Evolutionary conservation across 2,113 vertebrate genomes (phyloP), one percentile per base, ranked within the genome.

Genomic region (Bufo bufo): DNA sequence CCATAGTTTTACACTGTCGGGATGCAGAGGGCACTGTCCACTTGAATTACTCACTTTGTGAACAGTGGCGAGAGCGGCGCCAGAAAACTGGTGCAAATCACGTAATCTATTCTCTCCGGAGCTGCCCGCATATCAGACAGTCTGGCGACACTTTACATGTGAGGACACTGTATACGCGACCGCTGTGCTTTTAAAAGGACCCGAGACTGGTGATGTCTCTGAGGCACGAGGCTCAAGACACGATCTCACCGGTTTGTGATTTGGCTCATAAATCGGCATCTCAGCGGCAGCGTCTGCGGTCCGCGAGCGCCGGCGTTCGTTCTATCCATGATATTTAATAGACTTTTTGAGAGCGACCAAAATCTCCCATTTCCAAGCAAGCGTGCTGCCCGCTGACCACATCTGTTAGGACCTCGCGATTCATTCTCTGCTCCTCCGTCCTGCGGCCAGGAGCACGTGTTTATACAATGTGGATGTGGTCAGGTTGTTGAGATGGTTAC

Each of bases 381-480:
- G 33, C 43, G 17, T 45, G 58, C 61, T n/a, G 63, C 47, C 61
- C 47, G 23, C 63, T 43, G 13, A 71, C 82, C 82, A 84, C 47
- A 84, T 84, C 12, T 17, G n/a, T 16, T 14, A 23, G 49, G 63
- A 33, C 63, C 5, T 52, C 4, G 47, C 61, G 12, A 14, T 52
- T 66, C 20, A 3, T 33, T 50, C 65, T 49, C 65, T 49, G 10
- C 47, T 81, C 78, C 23, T 45, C 78, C 9, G 14, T 33, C 56
- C 58, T 61, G 17, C 19, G 8, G 47, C 47, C 81, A 23, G 63
- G 2, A 23, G 50, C 63, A 33, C 49, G 65, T 84, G 47, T 84
- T 71, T 71, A 69, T 84, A 52, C 49, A 69, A 84, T 17, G 82
- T 54, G 82, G 49, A 84, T 84, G 82, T 84, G 82, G 82, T 69